A percentile compares a stretch with the other conserved stretches of the same genome.
Evolutionary conservation across 2,888 invertebrate genomes (phyloP).

Genomic region (Drosophila quinaria): DNA sequence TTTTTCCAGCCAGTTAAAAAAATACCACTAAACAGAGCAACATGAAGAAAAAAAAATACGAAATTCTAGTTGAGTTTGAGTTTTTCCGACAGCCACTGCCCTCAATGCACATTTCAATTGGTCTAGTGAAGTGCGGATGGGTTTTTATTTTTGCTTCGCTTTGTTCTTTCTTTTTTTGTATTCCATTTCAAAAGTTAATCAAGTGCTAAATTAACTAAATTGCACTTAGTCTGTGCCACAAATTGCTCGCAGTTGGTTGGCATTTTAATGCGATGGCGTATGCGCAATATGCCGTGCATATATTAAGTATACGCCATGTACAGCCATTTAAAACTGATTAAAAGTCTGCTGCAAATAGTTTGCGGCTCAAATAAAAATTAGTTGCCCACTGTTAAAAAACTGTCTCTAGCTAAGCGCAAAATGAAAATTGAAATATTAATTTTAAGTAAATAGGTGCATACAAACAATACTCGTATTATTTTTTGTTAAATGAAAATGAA

Average conservation of each 20-base stretch:
- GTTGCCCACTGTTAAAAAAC: background rate
- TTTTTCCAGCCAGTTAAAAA: slow-evolving; percentile 57
- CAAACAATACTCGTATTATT: background rate
- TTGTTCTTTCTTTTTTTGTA: slow-evolving; percentile 4
- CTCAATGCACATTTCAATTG: slow-evolving; percentile 78
- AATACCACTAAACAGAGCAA: slow-evolving; percentile 32
- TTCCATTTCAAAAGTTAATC: slow-evolving; percentile 67
- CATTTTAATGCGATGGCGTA: slow-evolving; percentile 51
- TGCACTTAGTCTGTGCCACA: slow-evolving; percentile 62
- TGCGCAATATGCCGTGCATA: slow-evolving; percentile 57
- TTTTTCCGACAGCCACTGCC: slow-evolving; percentile 67
- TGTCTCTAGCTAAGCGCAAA: background rate
- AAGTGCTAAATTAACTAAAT: slow-evolving; percentile 79
- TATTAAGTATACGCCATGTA: slow-evolving; percentile 47
- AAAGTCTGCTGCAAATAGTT: slow-evolving; percentile 22
- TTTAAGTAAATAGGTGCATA: background rate
- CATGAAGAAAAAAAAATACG: slow-evolving; percentile 27
- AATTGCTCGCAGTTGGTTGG: slow-evolving; percentile 54
- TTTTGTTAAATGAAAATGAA: background rate
- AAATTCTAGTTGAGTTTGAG: slow-evolving; percentile 59
- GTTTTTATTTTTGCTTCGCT: slow-evolving; percentile 22
- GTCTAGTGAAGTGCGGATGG: slow-evolving; percentile 37
- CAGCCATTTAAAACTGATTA: slow-evolving; percentile 28
- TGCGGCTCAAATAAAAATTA: slow-evolving; percentile 1
- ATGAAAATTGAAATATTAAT: background rate